Evolutionary conservation across 2,113 vertebrate genomes (phyloP).

Genomic region (Neolamprologus hecqui): DNA sequence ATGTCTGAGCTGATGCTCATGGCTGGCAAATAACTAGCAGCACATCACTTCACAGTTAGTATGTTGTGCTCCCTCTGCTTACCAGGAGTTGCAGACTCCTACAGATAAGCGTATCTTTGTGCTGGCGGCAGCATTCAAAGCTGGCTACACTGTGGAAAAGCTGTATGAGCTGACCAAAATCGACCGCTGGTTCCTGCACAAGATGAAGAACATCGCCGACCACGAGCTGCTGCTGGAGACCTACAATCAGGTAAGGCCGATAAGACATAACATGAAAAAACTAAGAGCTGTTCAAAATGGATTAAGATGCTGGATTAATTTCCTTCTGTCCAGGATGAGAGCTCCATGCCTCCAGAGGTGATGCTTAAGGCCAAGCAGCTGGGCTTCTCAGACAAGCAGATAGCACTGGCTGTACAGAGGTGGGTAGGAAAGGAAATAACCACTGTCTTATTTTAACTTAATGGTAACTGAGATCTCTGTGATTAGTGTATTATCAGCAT

Average conservation of each 20-base stretch:
- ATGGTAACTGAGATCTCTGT: not conserved
- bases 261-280: rapidly evolving
- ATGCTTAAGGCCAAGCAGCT: constrained; percentile 88
- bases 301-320: not conserved
- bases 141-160: constrained; percentile 83
- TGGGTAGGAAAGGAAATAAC: not conserved
- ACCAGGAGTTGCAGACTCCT: constrained; percentile 88
- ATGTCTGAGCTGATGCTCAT: not conserved
- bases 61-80: not conserved
- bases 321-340: constrained; percentile 44
- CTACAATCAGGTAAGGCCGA: constrained; percentile 58
- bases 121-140: constrained; percentile 82
- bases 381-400: constrained; percentile 96
- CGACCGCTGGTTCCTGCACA: constrained; percentile 94
- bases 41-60: not conserved
- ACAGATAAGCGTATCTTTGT: constrained; percentile 97
- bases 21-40: not conserved
- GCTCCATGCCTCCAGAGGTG: constrained; percentile 72
- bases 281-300: not conserved
- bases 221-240: constrained; percentile 78
- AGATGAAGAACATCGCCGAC: constrained; percentile 90
- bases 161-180: constrained; percentile 94
- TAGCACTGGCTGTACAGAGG: constrained; percentile 90
- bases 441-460: not conserved
- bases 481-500: not conserved